Base-by-base conservation (phyloP, 2,888 invertebrate genomes). In the Andrena minutula region DNA sequence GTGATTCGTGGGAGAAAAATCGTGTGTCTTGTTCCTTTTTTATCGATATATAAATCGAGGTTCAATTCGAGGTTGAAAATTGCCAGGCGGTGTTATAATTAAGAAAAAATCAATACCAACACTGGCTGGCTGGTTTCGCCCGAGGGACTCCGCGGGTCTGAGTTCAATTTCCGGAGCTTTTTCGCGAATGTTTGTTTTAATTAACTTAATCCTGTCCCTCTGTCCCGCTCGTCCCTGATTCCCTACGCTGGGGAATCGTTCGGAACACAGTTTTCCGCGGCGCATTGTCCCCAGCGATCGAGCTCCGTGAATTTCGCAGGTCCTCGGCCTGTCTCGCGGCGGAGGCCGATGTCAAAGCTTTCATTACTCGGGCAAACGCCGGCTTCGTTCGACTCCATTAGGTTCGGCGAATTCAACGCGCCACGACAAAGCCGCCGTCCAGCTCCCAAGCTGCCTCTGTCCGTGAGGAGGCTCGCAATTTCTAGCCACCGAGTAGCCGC, bases 341-440 rank as follows among this genome's bases (percentile, higher is more conserved):
- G 35, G 10, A 41, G 70, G 56, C 35, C 56, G 64, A 23, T 16
- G 77, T 82, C 83, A 75, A 82, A 83, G 82, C 75, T 78, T 82
- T 78, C 83, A 70, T 82, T 82, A 78, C 65, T 41, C 69, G 68
- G 26, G 63, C 49, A 79, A 72, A 82, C 79, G 75, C n/a, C 49
- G 61, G 41, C 75, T 78, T 74, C 61, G 28, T 84, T 84, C 69
- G 80, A 69, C 82, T 86, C 82, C 84, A 86, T 86, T 86, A 86
- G 63, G 73, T 65, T 70, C 82, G 66, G 16, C 61, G 82, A 84
- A 84, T 86, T 82, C 80, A 72, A 75, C 78, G 72, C 58, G 32
- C 56, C 63, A 58, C 72, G 60, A 75, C 83, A 83, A 83, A 83
- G 83, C 75, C 78, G 56, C 74, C 64, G 23, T 47, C 35, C 47